Conservation (phyloP, 2,888 invertebrate species). For the Clistopyga incitator region DNA sequence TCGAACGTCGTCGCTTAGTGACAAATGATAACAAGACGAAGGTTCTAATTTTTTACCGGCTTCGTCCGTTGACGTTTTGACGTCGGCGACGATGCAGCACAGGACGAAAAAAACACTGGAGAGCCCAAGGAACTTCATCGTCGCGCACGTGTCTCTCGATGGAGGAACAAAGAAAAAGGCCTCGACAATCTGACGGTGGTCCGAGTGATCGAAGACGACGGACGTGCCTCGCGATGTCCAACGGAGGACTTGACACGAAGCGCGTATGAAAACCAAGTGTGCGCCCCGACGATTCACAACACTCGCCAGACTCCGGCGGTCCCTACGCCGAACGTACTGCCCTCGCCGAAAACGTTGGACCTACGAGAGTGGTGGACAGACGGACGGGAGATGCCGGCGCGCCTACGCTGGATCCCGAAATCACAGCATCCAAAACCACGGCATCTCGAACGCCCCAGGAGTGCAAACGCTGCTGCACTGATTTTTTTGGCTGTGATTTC, state of each 20-base stretch:
- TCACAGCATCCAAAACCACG: not conserved
- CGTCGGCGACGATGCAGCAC: constrained; percentile 57
- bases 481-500: no score
- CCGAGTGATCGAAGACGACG: not conserved
- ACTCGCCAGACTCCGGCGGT: constrained; percentile 30
- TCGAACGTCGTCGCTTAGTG: not conserved
- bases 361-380: not conserved
- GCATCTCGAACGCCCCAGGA: not conserved
- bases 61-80: constrained; percentile 51
- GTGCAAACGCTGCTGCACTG: no score
- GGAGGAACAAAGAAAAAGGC: not conserved
- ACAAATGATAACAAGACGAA: constrained; percentile 1
- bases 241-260: constrained; percentile 29
- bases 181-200: not conserved
- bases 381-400: not conserved
- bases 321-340: constrained; percentile 26
- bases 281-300: constrained; percentile 41
- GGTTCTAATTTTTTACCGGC: constrained; percentile 54
- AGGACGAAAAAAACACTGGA: constrained; percentile 60
- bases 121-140: constrained; percentile 55
- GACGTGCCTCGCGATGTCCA: constrained; percentile 5
- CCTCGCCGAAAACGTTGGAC: constrained; percentile 51
- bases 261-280: constrained; percentile 54
- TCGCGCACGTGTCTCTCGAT: constrained; percentile 8
- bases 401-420: not conserved